phyloP scores from a whole-genome alignment of 2,888 invertebrate species.

The Azorinus chamasolen region DNA sequence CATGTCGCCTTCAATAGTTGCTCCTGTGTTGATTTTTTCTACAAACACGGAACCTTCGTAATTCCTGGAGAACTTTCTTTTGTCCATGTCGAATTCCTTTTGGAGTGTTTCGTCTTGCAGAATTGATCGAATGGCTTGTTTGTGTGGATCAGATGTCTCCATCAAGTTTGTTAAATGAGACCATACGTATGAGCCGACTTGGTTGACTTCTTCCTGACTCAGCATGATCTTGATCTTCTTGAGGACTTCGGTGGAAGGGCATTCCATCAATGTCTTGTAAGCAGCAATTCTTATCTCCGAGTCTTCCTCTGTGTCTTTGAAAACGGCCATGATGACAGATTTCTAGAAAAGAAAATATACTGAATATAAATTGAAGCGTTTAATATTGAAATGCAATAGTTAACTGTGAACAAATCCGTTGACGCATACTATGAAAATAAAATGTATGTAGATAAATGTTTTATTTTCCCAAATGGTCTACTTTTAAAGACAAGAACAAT shows the following conservation, averaged over 20 bases:
- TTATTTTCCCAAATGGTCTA: too few species aligned
- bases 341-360: too few species aligned
- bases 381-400: too few species aligned
- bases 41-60: slow-evolving; percentile 93
- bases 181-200: slow-evolving; percentile 98
- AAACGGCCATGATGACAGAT: slow-evolving; percentile 88
- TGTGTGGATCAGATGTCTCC: slow-evolving; percentile 93
- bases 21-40: slow-evolving; percentile 91
- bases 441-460: too few species aligned
- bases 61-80: slow-evolving; percentile 96
- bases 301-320: slow-evolving; percentile 91
- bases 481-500: too few species aligned
- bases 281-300: slow-evolving; percentile 95
- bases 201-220: slow-evolving; percentile 86
- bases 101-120: slow-evolving; percentile 92
- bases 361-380: too few species aligned
- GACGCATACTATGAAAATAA: too few species aligned
- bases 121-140: slow-evolving; percentile 94
- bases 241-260: slow-evolving; percentile 93
- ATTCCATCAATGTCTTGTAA: slow-evolving; percentile 95
- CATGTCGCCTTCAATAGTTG: slow-evolving; percentile 82
- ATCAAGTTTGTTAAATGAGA: slow-evolving; percentile 95
- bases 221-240: slow-evolving; percentile 89
- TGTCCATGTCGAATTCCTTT: slow-evolving; percentile 94
- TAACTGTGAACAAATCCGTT: too few species aligned